Evolutionary conservation across 2,888 invertebrate species (phyloP), one percentile per base, ranked within the genome.

Genomic region (Ceraclea dissimilis): DNA sequence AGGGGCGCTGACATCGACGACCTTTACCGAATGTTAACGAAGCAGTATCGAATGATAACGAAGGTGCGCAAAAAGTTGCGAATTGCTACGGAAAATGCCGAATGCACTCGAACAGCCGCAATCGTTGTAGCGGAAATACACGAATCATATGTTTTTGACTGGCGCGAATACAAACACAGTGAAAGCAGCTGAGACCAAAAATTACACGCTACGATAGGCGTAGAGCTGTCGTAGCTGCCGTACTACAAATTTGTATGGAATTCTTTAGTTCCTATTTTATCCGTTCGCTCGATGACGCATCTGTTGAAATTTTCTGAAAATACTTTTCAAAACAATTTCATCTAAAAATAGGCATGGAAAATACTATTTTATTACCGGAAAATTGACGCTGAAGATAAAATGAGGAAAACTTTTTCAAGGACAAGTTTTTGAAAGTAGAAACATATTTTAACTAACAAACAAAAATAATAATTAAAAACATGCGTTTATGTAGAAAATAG

Each of bases 1-100:
- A 39, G 49, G 31, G 51, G 55, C 52, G 54, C 59, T 49, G 49
- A 47, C 56, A 50, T 54, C 55, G 48, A 18, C 18, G 20, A 20
- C 18, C 18, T 46, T 17, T 16, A 13, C 10, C 58, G 58, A 49
- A 43, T 10, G 19, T 16, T 13, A 18, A 17, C 58, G 58, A 34
- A 55, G 19, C 20, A 19, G 8, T 18, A 46, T 39, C 46, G 46
- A 20, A 46, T 19, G 20, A 10, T 5, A 2, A 18, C 46, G 46
- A 46, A 19, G 19, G 17, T 2, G 6, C 19, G 19, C 46, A 20
- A 46, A 19, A 18, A 20, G 8, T 20, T 4, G 16, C 46, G 46
- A 46, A 43, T 43, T 5, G 5, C 5, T 17, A 13, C 43, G 43
- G 20, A 18, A 10, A 11, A 20, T 10, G 6, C 8, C 46, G 46